Evolutionary conservation across 1,140 invertebrate genomes (phyloP).

Genomic region (Cydia amplana): DNA sequence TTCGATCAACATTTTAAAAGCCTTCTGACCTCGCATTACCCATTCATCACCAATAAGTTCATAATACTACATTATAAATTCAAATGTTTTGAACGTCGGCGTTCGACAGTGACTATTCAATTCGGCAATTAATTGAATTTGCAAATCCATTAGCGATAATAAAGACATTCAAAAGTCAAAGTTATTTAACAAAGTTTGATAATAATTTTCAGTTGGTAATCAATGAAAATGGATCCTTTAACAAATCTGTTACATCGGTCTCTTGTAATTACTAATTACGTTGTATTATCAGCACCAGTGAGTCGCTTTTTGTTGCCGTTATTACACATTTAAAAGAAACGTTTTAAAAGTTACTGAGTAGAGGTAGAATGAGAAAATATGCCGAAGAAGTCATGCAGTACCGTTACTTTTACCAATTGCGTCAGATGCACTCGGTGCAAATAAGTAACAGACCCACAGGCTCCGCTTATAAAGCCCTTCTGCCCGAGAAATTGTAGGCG

Average conservation of each 20-base stretch:
- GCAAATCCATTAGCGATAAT: slow-evolving; percentile 14
- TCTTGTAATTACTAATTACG: no score
- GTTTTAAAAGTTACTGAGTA: no score
- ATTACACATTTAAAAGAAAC: no score
- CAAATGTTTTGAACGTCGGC: slow-evolving; percentile 19
- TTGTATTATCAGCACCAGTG: no score
- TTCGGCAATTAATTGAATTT: slow-evolving; percentile 2
- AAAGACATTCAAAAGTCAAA: slow-evolving; percentile 19
- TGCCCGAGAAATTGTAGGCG: no score
- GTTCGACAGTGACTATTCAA: neutral
- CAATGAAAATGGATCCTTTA: neutral
- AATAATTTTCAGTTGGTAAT: neutral
- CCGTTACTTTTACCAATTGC: no score
- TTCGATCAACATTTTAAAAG: neutral
- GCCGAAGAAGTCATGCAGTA: no score
- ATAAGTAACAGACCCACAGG: no score
- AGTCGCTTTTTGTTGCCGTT: no score
- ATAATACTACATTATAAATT: slow-evolving; percentile 5
- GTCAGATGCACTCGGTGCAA: no score
- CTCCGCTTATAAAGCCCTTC: no score
- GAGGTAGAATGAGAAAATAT: no score
- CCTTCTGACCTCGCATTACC: neutral
- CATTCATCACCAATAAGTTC: neutral
- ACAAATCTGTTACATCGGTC: neutral
- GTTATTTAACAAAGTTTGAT: neutral